Evolutionary conservation across 1,140 invertebrate genomes (phyloP).

Genomic region (Aricia agestis): DNA sequence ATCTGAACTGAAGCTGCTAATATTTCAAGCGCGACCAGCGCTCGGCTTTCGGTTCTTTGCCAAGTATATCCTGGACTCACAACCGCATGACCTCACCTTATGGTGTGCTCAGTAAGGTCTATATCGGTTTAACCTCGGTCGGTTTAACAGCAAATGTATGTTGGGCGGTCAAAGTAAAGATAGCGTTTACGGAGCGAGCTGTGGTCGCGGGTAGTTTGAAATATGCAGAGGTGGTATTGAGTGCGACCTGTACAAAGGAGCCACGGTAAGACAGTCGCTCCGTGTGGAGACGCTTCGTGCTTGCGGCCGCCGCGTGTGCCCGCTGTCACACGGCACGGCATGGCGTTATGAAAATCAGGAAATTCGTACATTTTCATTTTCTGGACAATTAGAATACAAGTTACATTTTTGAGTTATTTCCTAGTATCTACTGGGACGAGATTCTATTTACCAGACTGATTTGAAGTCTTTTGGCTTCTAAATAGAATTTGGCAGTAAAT

Average conservation of each 20-base stretch:
- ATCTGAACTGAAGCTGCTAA: constrained; percentile 61
- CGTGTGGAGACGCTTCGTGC: constrained; percentile 50
- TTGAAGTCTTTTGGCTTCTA: too few relatives aligned
- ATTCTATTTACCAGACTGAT: too few relatives aligned
- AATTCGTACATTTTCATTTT: too few relatives aligned
- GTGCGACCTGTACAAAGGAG: constrained; percentile 62
- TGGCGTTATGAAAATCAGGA: too few relatives aligned
- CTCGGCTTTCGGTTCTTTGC: constrained; percentile 52
- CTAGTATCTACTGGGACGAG: too few relatives aligned
- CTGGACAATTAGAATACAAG: too few relatives aligned
- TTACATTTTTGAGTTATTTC: too few relatives aligned
- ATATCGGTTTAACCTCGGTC: constrained; percentile 22
- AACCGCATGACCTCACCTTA: constrained; percentile 16
- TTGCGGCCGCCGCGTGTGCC: constrained; percentile 40
- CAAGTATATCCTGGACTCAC: constrained; percentile 26
- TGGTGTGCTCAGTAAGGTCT: constrained; percentile 21
- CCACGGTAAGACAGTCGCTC: constrained; percentile 54
- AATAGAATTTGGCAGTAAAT: too few relatives aligned
- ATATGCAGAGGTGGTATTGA: constrained; percentile 70
- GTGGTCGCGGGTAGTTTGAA: constrained; percentile 59
- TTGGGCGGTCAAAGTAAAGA: constrained; percentile 57
- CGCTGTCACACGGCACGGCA: constrained; percentile 27
- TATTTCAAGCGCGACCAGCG: constrained; percentile 64
- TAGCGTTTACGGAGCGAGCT: constrained; percentile 62
- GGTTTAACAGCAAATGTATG: constrained; percentile 26